Base-by-base conservation (phyloP, 1,140 invertebrate genomes). In the Lanistes nyassanus region DNA sequence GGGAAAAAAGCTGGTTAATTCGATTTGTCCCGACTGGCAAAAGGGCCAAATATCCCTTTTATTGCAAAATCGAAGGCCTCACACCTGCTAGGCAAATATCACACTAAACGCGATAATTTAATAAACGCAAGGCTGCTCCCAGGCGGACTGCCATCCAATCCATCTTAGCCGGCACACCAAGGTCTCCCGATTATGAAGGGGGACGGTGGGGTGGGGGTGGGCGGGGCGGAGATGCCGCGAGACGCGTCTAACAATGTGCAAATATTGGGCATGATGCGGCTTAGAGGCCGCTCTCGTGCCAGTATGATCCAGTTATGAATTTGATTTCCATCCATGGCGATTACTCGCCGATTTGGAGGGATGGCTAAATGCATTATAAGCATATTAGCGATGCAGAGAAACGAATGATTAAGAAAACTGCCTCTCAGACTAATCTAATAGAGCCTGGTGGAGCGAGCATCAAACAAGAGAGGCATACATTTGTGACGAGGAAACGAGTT, bases 41-140 rank as follows among this genome's bases (percentile, higher is more conserved):
- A 76, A 76, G 75, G 75, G 58, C 67, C 67, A 62, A 69, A 76
- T 76, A 70, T 76, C 66, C 58, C 75, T 76, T 76, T 76, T 76
- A 76, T 76, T 76, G 75, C 58, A 76, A 76, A 76, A 76, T 76
- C 67, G 75, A 76, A 76, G 74, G 66, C 68, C 56, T 76, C 75
- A 76, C 75, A 76, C 75, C 75, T 76, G 75, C 75, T 76, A 76
- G 58, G 67, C 67, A 76, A 76, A 76, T 76, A 76, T 76, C 75
- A 71, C 68, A 64, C 75, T 76, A 76, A 76, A 76, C 55, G 75
- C 75, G 75, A 76, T 76, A 76, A 76, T 76, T 76, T 62, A 76
- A 76, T 76, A 71, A 76, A 37, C 47, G 51, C 53, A 37, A 31
- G 19, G 58, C 26, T 47, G 67, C 47, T 76, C 75, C 75, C 75